Conservation (phyloP, 2,113 vertebrate genomes). For the Heterocephalus glaber region DNA sequence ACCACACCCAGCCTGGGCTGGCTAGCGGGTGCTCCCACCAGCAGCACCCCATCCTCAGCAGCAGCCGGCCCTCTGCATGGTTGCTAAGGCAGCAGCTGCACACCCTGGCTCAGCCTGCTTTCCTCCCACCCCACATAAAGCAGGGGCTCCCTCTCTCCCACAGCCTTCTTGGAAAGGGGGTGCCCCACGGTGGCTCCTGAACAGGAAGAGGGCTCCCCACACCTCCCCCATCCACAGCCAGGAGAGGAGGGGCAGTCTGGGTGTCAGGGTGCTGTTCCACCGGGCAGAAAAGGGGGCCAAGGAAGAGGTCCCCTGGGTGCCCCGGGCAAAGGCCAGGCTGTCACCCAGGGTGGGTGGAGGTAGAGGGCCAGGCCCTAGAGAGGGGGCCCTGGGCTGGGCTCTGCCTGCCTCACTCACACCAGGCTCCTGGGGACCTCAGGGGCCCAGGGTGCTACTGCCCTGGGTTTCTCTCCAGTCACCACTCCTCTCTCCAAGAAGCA, state of each 20-base stretch:
- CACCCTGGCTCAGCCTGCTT: conserved; percentile 57
- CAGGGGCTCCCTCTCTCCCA: background rate
- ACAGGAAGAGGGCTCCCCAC: background rate
- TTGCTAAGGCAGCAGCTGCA: conserved; percentile 72
- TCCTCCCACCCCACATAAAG: conserved; percentile 18
- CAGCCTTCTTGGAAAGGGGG: background rate
- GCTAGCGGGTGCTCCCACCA: conserved; percentile 26
- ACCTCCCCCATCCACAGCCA: background rate
- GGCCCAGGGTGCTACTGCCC: background rate
- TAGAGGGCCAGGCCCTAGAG: background rate
- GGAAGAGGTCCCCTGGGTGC: background rate
- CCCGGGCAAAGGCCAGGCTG: background rate
- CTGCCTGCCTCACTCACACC: background rate
- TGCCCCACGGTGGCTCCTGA: too few relatives aligned
- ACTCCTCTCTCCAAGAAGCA: background rate
- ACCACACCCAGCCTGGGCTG: background rate
- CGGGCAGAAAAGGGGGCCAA: background rate
- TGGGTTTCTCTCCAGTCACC: background rate
- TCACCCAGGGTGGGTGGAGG: background rate
- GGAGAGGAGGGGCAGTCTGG: background rate
- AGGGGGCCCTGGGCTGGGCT: background rate
- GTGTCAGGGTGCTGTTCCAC: background rate
- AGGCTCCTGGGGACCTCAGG: background rate
- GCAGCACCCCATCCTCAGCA: background rate
- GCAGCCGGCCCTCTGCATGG: background rate